Evolutionary conservation across 2,797 vertebrate genomes (phyloP), one percentile per base, ranked within the genome.

Genomic region (Peromyscus melanophrys): DNA sequence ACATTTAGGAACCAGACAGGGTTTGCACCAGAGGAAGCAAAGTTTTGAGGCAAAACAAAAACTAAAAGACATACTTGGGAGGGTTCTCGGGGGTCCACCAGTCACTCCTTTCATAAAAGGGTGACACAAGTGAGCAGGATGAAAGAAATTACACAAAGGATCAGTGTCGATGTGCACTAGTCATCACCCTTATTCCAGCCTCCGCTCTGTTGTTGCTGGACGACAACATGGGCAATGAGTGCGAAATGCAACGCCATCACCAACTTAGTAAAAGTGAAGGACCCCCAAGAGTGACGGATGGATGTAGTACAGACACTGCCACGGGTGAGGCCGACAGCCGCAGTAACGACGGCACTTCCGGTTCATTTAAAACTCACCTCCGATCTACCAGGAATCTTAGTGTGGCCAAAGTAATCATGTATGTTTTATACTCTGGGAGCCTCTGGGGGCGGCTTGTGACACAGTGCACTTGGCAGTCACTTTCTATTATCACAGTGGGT

Each of bases 1-100:
- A 97, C 27, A 67, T 96, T 96, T 97, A 93, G 97, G 97, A 98
- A 98, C 96, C 80, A 83, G 73, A 81, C 0, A 92, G 49, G 63
- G 0, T 65, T 31, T 27, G 92, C 6, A 89, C 8, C 43, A 31
- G 77, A 19, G 37, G 67, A 29, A 76, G 52, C 59, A 14, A 65
- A 19, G 55, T 40, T 2, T 85, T 37, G 57, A 40, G 71, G 37
- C 37, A 69, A 67, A 83, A 27, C 67, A 23, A 59, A 94, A 85
- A 43, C 83, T 89, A 37, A 65, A 81, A 43, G 61, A 75, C 85
- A 87, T 61, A 89, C 5, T 1, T 11, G 43, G 82, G 37, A 21
- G 4, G 0, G 8, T 31, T 80, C 75, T 73, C 37, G 3, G 17
- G 52, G 52, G 34, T 34, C 9, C n/a, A 49, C 19, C 4, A 10